phyloP scores from a whole-genome alignment of 2,113 vertebrate species.

The Eonycteris spelaea region DNA sequence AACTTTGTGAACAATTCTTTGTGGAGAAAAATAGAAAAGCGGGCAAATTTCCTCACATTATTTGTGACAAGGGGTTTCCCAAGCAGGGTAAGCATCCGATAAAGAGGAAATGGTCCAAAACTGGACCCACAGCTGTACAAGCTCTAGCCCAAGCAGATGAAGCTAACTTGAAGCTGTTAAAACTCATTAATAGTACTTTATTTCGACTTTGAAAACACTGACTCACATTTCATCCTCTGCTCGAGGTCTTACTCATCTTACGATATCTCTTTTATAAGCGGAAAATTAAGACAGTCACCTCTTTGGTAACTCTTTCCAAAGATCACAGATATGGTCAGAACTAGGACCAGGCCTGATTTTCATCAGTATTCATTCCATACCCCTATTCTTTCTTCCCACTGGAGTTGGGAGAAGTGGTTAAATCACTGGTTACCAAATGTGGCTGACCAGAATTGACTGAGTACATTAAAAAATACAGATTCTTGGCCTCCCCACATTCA shows the following conservation, averaged over 20 bases:
- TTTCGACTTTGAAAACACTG: constrained; percentile 43
- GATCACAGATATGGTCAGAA: constrained; percentile 34
- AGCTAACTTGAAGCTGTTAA: constrained; percentile 13
- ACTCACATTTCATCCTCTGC: constrained; percentile 37
- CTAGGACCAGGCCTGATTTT: not conserved
- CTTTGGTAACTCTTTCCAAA: constrained; percentile 30
- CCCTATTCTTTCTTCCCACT: not conserved
- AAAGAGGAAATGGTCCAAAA: not conserved
- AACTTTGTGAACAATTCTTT: constrained; percentile 38
- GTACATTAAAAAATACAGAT: not conserved
- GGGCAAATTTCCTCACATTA: not conserved
- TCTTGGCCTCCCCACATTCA: not conserved
- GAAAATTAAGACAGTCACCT: constrained; percentile 24
- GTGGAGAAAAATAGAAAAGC: not conserved
- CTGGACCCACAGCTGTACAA: not conserved
- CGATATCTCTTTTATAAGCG: not conserved
- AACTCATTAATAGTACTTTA: constrained; percentile 42
- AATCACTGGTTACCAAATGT: constrained; percentile 8
- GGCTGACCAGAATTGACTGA: not conserved
- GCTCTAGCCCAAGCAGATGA: constrained; percentile 16
- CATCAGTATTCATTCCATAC: not conserved
- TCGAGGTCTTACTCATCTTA: constrained; percentile 50
- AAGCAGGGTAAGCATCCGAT: not conserved
- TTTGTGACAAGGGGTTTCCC: not conserved
- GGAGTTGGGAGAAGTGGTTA: not conserved